Conservation (phyloP, 1,140 invertebrate species). For the Thalassaphorura encarpata region DNA sequence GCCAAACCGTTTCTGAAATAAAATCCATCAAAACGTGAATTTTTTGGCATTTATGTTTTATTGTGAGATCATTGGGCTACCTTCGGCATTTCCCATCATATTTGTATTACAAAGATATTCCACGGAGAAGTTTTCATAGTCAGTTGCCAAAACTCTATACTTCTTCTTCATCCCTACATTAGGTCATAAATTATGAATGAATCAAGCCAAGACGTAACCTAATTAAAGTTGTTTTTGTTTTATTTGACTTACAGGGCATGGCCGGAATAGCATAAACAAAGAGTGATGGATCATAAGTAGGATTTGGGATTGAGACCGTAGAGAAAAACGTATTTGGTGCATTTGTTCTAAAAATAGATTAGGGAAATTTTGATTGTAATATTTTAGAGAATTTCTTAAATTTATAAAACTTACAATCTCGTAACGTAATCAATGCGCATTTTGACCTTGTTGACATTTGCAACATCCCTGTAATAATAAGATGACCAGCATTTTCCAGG, state of each 20-base stretch:
- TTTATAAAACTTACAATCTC: slow-evolving; percentile 24
- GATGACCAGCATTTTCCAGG: slow-evolving; percentile 32
- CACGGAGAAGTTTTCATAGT: slow-evolving; percentile 32
- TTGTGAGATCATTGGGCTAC: slow-evolving; percentile 11
- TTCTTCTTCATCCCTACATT: slow-evolving; percentile 31
- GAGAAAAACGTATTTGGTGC: slow-evolving; percentile 33
- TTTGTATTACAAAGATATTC: slow-evolving; percentile 31
- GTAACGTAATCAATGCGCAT: slow-evolving; percentile 32
- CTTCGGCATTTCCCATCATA: slow-evolving; percentile 29
- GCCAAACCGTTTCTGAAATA: slow-evolving; percentile 30
- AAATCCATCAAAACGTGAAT: background rate
- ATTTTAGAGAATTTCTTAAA: background rate
- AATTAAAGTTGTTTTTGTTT: slow-evolving; percentile 1
- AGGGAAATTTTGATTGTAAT: background rate
- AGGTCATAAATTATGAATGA: background rate
- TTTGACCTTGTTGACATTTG: slow-evolving; percentile 27
- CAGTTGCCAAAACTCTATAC: slow-evolving; percentile 30
- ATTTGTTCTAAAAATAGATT: slow-evolving; percentile 24
- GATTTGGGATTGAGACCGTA: slow-evolving; percentile 23
- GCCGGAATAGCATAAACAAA: slow-evolving; percentile 30
- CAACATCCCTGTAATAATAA: slow-evolving; percentile 27
- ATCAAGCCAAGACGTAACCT: background rate
- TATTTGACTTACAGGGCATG: slow-evolving; percentile 30
- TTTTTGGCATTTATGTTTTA: background rate
- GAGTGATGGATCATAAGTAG: slow-evolving; percentile 26